These are phyloP conservation scores for Polydrusus pterygomalis DNA, from an alignment of 2,888 invertebrate genomes.

Conservation along the genomic window DNA sequence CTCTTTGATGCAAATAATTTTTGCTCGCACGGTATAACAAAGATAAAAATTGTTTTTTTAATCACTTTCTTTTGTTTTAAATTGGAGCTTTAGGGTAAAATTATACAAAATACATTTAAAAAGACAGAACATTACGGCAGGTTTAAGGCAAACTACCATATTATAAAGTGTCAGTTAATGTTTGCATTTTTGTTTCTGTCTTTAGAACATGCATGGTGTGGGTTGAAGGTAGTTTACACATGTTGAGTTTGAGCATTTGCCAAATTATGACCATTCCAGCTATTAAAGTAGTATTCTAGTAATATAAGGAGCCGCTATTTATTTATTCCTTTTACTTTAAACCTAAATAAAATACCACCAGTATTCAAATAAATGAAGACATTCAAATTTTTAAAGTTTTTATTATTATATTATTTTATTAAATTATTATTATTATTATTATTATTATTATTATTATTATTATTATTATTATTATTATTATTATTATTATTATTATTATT, in stretches of 20 bases:
- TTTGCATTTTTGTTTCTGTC: conserved; percentile 10
- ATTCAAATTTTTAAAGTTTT: too few relatives aligned
- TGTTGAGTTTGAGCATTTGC: not conserved
- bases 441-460: too few relatives aligned
- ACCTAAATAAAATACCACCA: too few relatives aligned
- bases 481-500: too few relatives aligned
- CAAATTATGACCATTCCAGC: not conserved
- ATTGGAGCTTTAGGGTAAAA: not conserved
- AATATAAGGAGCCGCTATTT: too few relatives aligned
- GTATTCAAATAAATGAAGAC: too few relatives aligned
- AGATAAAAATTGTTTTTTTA: conserved; percentile 8
- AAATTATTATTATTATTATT: too few relatives aligned
- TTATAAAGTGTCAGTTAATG: conserved; percentile 6
- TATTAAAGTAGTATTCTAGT: too few relatives aligned
- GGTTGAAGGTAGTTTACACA: conserved; percentile 9
- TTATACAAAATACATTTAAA: conserved; percentile 5
- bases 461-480: too few relatives aligned
- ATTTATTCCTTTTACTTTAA: too few relatives aligned
- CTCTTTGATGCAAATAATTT: not conserved
- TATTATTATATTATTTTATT: too few relatives aligned
- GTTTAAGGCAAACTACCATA: conserved; percentile 1
- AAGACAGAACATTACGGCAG: not conserved
- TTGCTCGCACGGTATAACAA: too few relatives aligned
- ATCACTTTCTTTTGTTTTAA: not conserved
- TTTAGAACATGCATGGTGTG: conserved; percentile 16